phyloP scores from a whole-genome alignment of 2,797 vertebrate species.

The Aphelocoma californica region DNA sequence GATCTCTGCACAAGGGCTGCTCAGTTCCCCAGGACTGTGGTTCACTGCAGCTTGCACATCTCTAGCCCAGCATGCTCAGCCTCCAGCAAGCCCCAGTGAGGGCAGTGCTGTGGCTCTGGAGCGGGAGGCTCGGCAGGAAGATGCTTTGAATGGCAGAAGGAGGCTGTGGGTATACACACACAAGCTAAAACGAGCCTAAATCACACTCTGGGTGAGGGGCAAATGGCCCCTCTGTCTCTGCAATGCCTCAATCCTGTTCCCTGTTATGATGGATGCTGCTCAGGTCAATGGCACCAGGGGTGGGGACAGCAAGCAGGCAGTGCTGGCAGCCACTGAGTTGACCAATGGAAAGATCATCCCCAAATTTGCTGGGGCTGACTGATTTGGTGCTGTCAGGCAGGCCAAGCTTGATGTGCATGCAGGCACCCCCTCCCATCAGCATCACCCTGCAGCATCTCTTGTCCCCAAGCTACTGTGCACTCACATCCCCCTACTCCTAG shows the following conservation, averaged over 20 bases:
- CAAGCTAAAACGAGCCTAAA: neutral
- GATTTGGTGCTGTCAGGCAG: neutral
- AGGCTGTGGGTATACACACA: neutral
- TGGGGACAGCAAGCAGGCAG: neutral
- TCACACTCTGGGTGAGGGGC: too few species aligned
- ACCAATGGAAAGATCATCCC: neutral
- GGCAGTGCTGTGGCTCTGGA: neutral
- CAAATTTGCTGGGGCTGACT: neutral
- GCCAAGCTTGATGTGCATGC: fast-evolving
- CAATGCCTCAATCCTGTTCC: neutral
- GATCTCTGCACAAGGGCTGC: neutral
- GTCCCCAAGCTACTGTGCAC: fast-evolving
- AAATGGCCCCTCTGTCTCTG: neutral
- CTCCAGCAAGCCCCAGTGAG: fast-evolving
- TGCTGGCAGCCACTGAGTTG: neutral
- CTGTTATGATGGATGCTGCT: neutral
- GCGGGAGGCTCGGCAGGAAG: neutral
- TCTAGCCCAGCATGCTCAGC: neutral
- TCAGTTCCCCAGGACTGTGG: neutral
- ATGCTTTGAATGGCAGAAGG: neutral
- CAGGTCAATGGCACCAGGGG: neutral
- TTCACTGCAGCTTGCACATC: neutral
- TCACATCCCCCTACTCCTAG: neutral
- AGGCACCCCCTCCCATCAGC: neutral
- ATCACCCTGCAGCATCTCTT: neutral